Evolutionary conservation across 1,140 invertebrate genomes (phyloP), one percentile per base, ranked within the genome.

Genomic region (Penaeus japonicus): DNA sequence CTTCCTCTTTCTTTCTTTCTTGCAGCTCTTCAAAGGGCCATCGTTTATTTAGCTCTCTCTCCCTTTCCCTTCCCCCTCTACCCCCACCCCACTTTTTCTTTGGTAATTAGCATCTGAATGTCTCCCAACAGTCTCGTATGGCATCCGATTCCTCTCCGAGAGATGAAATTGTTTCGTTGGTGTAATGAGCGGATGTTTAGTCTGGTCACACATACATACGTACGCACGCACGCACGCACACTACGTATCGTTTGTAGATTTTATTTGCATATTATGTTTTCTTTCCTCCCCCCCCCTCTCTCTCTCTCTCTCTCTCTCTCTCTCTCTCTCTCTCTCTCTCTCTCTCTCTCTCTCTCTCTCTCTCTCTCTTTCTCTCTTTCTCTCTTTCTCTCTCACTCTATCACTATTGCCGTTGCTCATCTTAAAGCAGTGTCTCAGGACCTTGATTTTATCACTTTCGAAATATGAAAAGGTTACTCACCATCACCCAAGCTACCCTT

Each of bases 41-140:
- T 80, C 77, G 78, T 79, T 85, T 87, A 81, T 87, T 81, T 87
- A 87, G 77, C 78, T 27, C 78, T 59, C 55, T 20, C 22, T 4
- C 54, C 27, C 10, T 86, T 62, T 20, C 55, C 70, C n/a, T 20
- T 77, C 70, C n/a, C 77, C 73, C 78, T 47, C 47, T 47, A 35
- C 70, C n/a, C 57, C 73, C 78, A 24, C 27, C 35, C 84, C 84
- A n/a, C n/a, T n/a, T n/a, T n/a, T n/a, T n/a, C 77, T 81, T 87
- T 20, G 77, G 17, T 78, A 87, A 87, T 87, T 87, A 81, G 55
- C 85, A 87, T 87, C 65, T 87, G 85, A 87, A 87, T 87, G 70
- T 87, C 47, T 47, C 47, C 47, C 47, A 87, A 35, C 73, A 62
- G 62, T 20, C 57, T 54, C 47, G 24, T 54, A 22, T 47, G 84